Evolutionary conservation across 2,797 vertebrate genomes (phyloP).

Genomic region (Uromys caudimaculatus): DNA sequence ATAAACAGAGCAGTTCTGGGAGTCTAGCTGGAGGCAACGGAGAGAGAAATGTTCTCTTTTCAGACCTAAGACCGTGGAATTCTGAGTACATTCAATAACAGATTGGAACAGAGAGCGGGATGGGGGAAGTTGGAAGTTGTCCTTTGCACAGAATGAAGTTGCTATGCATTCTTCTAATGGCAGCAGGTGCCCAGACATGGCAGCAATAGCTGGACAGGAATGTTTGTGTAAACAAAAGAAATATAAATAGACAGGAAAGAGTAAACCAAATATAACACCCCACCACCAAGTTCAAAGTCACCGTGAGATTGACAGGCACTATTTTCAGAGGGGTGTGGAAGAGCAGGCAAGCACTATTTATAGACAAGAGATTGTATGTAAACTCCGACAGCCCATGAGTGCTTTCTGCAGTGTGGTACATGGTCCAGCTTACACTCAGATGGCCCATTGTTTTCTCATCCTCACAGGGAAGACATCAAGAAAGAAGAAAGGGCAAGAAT

Average conservation of each 20-base stretch:
- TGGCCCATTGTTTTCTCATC: not conserved
- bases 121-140: not conserved
- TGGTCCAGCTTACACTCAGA: not conserved
- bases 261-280: constrained; percentile 79
- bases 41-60: not conserved
- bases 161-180: constrained; percentile 47
- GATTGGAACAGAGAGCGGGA: not conserved
- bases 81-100: constrained; percentile 6
- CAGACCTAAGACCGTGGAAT: constrained; percentile 41
- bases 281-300: constrained; percentile 72
- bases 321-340: constrained; percentile 71
- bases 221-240: constrained; percentile 79
- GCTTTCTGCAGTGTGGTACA: not conserved
- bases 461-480: not conserved
- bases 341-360: constrained; percentile 63
- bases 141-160: constrained; percentile 19
- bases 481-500: not conserved
- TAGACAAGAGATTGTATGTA: constrained; percentile 51
- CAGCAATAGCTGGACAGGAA: constrained; percentile 57
- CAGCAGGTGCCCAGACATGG: constrained; percentile 73
- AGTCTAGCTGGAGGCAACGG: constrained; percentile 38
- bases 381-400: not conserved
- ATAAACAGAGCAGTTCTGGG: constrained; percentile 43
- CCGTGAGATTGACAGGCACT: constrained; percentile 62
- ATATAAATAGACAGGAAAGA: constrained; percentile 76